Base-by-base conservation (phyloP, 2,113 vertebrate species). In the Pleuronectes platessa region DNA sequence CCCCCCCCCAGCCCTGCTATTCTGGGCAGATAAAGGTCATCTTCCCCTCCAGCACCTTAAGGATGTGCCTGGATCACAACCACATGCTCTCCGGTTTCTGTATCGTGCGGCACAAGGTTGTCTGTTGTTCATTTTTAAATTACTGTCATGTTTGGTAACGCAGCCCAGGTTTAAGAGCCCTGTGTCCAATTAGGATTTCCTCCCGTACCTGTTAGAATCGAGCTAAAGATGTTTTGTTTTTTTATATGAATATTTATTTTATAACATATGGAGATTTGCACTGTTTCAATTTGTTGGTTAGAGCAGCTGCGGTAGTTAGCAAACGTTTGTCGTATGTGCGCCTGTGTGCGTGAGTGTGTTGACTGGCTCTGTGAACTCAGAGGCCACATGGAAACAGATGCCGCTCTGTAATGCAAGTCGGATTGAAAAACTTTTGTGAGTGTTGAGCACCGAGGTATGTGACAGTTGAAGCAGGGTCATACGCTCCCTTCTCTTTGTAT, bases 1-100 rank as follows among this genome's bases (percentile, higher is more conserved):
- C 81, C 31, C 27, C 81, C 59, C 81, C 59, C 78, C 53, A 82
- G 90, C 71, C 62, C 71, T 83, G 69, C 90, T 91, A 88, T 90
- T 92, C 84, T 84, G 55, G 70, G 80, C 74, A 62, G 27, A 35
- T 59, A 89, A 86, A 90, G 88, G 85, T 90, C 82, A 83, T 61
- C 68, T 56, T 64, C 53, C 42, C 73, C 73, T 80, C 68, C 31
- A 12, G 59, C 61, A 85, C 61, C 83, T 76, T 82, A 81, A 84
- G 69, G 78, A 84, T 63, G 65, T 63, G 65, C 66, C 60, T 18
- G 65, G 67, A 65, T 86, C 81, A 67, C 63, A 62, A 72, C 65
- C 60, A 61, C 51, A 27, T 56, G 54, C 62, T 66, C 51, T 66
- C 31, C 35, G 56, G 27, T 70, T 82, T 76, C 55, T 60, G 23